Conservation (phyloP, 2,113 vertebrate species). For the Rhinichthys klamathensis region DNA sequence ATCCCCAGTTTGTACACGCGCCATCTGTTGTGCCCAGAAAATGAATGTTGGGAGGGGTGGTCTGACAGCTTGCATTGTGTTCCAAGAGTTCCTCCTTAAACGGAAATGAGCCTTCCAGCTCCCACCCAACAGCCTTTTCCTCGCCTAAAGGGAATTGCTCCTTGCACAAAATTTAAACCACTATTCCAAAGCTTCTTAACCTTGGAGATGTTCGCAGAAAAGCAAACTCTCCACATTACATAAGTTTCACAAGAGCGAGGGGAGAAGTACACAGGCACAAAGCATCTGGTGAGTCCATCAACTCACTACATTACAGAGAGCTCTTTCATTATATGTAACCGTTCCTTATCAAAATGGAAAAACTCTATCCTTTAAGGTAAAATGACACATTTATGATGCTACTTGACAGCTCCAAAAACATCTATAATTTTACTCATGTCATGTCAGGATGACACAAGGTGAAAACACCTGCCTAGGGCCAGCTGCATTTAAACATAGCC, state of each 20-base stretch:
- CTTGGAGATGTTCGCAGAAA: slow-evolving; percentile 6
- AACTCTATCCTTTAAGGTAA: background rate
- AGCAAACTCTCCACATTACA: slow-evolving; percentile 9
- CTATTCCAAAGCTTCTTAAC: background rate
- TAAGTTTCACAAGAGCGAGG: background rate
- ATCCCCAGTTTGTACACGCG: slow-evolving; percentile 54
- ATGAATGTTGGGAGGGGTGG: slow-evolving; percentile 42
- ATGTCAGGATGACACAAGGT: background rate
- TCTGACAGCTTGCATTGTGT: slow-evolving; percentile 41
- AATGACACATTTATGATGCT: background rate
- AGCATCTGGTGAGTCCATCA: slow-evolving; percentile 70
- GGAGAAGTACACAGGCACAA: slow-evolving; percentile 53
- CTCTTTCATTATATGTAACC: slow-evolving; percentile 54
- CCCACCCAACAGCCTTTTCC: slow-evolving; percentile 13
- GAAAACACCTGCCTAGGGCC: background rate
- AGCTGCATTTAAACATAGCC: no score
- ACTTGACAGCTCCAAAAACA: background rate
- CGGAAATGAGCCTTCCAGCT: slow-evolving; percentile 30
- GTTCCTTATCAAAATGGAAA: slow-evolving; percentile 47
- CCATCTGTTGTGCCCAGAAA: slow-evolving; percentile 65
- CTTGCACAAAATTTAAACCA: slow-evolving; percentile 15
- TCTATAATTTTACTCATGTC: background rate
- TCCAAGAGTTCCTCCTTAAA: slow-evolving; percentile 24
- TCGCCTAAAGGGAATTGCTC: slow-evolving; percentile 14
- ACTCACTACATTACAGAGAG: slow-evolving; percentile 44